Base-by-base conservation (phyloP, 2,113 vertebrate genomes). In the Saccopteryx leptura region DNA sequence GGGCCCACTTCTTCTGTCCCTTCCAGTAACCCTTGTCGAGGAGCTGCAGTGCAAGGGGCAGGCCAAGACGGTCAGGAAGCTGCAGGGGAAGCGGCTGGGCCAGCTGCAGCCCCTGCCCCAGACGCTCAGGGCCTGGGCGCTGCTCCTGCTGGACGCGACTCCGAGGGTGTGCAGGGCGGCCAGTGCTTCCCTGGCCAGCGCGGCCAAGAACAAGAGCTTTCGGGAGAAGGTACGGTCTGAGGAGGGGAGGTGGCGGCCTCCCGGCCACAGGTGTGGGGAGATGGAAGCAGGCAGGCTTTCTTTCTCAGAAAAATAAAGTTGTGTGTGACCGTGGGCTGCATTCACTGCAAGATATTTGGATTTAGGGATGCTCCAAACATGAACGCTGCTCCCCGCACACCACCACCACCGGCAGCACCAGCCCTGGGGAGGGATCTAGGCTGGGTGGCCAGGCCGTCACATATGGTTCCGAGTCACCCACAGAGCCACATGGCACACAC, bases 131-230 rank as follows among this genome's bases (percentile, higher is more conserved):
- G 98, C 99, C 1, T 98, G 99, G 1, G 99, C 99, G 0, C 93
- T 97, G 39, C 98, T 99, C 68, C 99, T 99, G 98, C 97, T 99
- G 1, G 99, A 99, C 0, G 98, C 98, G 83, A 98, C 99, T 97
- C 98, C 99, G 26, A 99, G 98, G 2, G 98, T 99, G 33, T 97
- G 99, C 96, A 99, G 98, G 96, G 99, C 98, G 0, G 99, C 99
- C 9, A 85, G 97, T 0, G 92, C 96, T 0, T 99, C 99, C 93
- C 98, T 99, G 50, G 92, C 94, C 78, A 96, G 98, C 0, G 98
- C 98, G 0, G 98, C 98, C 0, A 88, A 93, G 26, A 98, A 98
- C 97, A 98, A 97, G 74, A 95, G 72, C 96, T 99, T 99, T 46
- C 98, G 99, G 97, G 98, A 97, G 31, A 99, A 99, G 99, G 99